phyloP scores from a whole-genome alignment of 2,797 vertebrate genomes.

The Cygnus olor region DNA sequence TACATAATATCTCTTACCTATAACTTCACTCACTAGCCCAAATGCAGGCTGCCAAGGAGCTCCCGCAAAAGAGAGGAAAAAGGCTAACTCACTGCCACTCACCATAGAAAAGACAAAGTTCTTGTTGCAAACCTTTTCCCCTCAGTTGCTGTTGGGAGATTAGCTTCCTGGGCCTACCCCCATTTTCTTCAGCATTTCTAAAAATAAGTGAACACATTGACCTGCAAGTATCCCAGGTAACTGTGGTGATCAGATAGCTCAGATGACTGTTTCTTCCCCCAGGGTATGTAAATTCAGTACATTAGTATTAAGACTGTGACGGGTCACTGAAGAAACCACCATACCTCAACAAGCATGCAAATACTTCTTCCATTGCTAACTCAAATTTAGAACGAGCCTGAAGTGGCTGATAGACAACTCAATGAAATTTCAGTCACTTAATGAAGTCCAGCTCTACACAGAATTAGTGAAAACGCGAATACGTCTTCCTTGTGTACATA shows the following conservation, averaged over 20 bases:
- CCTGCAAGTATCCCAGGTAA: not conserved
- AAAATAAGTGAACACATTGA: not conserved
- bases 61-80: not conserved
- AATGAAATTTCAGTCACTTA: not conserved
- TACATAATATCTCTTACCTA: not conserved
- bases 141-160: not conserved
- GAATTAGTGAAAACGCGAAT: not conserved
- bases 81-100: not conserved
- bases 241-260: not conserved
- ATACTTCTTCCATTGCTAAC: not conserved
- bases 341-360: not conserved
- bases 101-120: not conserved
- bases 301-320: not conserved
- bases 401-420: not conserved
- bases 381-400: not conserved
- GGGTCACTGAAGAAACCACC: not conserved
- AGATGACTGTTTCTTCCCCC: not conserved
- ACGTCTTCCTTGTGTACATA: not conserved
- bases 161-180: not conserved
- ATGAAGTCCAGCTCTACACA: not conserved
- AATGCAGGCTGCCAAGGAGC: not conserved
- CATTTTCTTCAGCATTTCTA: not conserved
- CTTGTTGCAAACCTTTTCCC: not conserved
- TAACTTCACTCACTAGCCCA: not conserved
- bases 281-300: not conserved